Conservation (phyloP, 1,140 invertebrate species). For the Calephelis nemesis region DNA sequence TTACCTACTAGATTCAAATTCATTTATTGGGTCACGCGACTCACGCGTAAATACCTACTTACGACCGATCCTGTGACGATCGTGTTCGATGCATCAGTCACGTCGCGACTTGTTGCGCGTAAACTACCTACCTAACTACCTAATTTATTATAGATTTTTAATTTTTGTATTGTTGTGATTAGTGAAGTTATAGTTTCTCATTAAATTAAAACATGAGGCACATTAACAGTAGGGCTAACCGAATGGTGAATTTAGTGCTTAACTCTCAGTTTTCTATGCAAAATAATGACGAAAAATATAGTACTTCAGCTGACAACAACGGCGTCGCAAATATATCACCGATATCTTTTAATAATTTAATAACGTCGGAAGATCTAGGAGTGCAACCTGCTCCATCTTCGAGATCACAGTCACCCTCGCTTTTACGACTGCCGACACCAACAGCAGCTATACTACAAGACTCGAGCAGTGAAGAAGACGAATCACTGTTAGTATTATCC, state of each 20-base stretch:
- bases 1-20: conserved; percentile 3
- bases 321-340: conserved; percentile 5
- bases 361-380: conserved; percentile 3
- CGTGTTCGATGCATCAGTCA: conserved; percentile 1
- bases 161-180: conserved; percentile 6
- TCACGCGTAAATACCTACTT: neutral
- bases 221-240: neutral
- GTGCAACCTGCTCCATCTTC: conserved; percentile 1
- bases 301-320: conserved; percentile 3
- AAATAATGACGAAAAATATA: conserved; percentile 6
- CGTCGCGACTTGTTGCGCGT: neutral
- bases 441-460: conserved; percentile 5
- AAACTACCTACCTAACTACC: neutral
- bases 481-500: conserved; percentile 10
- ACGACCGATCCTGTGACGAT: neutral
- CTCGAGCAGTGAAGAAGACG: conserved; percentile 5
- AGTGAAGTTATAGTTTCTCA: neutral
- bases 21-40: neutral
- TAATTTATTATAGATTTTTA: neutral
- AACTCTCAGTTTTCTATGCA: conserved; percentile 5
- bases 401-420: conserved; percentile 8
- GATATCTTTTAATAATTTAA: conserved; percentile 8
- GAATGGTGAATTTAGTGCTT: conserved; percentile 3
- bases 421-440: conserved; percentile 9
- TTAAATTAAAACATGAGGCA: neutral